phyloP scores from a whole-genome alignment of 92 coral and sea anemone species.

The Pocillopora meandrina region DNA sequence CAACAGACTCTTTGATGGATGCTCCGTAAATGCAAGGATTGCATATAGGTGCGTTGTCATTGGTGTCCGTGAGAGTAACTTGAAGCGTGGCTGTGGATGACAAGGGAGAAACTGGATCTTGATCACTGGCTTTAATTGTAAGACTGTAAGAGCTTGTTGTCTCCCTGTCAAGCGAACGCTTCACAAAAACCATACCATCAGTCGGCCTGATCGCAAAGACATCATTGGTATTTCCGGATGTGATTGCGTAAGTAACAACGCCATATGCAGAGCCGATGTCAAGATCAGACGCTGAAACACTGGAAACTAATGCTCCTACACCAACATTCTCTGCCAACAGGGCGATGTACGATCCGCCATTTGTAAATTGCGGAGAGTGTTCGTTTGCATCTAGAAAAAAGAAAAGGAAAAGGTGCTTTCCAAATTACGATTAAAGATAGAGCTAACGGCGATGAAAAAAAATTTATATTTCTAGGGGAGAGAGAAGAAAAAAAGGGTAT shows the following conservation, averaged over 20 bases:
- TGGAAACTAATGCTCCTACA: constrained; percentile 57
- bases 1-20: constrained; percentile 51
- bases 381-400: constrained; percentile 64
- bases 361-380: constrained; percentile 67
- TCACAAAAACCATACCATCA: constrained; percentile 67
- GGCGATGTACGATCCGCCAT: constrained; percentile 68
- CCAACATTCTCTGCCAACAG: constrained; percentile 57
- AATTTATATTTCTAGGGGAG: too few species aligned
- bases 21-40: constrained; percentile 46
- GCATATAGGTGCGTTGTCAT: constrained; percentile 62
- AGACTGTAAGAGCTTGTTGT: constrained; percentile 67
- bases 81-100: constrained; percentile 59
- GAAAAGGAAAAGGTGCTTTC: neutral
- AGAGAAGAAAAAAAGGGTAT: too few species aligned
- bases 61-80: constrained; percentile 51
- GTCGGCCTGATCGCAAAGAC: constrained; percentile 53
- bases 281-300: constrained; percentile 68
- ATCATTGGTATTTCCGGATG: constrained; percentile 64
- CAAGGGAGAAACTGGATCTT: constrained; percentile 73
- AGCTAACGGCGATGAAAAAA: too few species aligned
- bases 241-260: constrained; percentile 64
- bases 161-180: constrained; percentile 74
- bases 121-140: constrained; percentile 63
- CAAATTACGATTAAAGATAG: too few species aligned
- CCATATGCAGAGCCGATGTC: constrained; percentile 68